Evolutionary conservation across 1,140 invertebrate genomes (phyloP).

Genomic region (Pollicipes pollicipes): DNA sequence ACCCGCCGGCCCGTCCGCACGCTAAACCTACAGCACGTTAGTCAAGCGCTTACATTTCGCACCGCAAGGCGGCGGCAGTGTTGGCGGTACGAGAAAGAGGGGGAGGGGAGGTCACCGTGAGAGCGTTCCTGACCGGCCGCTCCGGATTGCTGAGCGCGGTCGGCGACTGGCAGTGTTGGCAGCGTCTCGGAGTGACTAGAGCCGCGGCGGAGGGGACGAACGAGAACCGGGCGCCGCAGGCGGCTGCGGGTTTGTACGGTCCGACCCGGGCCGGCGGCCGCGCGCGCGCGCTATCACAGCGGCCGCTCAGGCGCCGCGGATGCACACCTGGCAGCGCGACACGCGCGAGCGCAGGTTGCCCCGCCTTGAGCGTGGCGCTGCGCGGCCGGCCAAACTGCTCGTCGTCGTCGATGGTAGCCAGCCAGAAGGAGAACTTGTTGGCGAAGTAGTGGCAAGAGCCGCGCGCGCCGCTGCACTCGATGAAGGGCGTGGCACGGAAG

Average conservation of each 20-base stretch:
- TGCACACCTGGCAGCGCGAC: constrained; percentile 89
- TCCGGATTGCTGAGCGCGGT: not conserved
- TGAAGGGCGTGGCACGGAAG: constrained; percentile 87
- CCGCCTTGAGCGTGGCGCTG: constrained; percentile 78
- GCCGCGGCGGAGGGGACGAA: constrained; percentile 44
- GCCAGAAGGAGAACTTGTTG: constrained; percentile 96
- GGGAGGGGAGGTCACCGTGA: not conserved
- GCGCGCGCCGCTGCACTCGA: constrained; percentile 81
- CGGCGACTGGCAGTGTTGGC: not conserved
- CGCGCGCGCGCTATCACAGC: constrained; percentile 60
- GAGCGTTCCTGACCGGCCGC: not conserved
- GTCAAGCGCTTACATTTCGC: no score
- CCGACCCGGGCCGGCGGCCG: constrained; percentile 88
- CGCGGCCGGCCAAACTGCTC: constrained; percentile 68
- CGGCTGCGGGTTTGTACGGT: no score
- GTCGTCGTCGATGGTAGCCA: constrained; percentile 75
- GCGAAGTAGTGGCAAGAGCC: constrained; percentile 92
- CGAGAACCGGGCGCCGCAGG: no score
- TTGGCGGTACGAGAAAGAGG: no score
- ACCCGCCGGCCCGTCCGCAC: no score
- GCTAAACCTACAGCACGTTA: no score
- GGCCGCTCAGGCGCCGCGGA: constrained; percentile 70
- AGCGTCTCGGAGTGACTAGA: constrained; percentile 2
- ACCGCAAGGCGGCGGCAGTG: no score
- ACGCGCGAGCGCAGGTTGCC: constrained; percentile 63